Percentiles rank a stretch among this genome's conserved stretches.
phyloP scores from a whole-genome alignment of 2,888 invertebrate genomes.

The Apodemia zela region DNA sequence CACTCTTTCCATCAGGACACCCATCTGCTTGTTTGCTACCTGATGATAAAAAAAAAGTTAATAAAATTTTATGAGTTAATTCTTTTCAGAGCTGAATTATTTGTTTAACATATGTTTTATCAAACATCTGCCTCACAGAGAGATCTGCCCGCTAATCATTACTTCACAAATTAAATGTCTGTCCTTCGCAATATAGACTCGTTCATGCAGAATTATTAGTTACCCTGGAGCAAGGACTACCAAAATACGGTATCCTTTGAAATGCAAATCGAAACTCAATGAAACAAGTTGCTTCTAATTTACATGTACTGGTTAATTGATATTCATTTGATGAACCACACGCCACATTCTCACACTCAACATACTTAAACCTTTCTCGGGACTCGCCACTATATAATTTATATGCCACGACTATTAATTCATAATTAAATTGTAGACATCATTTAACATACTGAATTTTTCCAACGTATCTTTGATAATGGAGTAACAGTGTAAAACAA shows the following conservation, averaged over 20 bases:
- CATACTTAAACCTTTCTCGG: background rate
- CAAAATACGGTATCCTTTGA: conserved; percentile 8
- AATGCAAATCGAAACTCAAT: conserved; percentile 9
- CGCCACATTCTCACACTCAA: conserved; percentile 11
- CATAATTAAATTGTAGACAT: background rate
- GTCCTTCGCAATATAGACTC: background rate
- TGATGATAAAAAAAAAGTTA: too few relatives aligned
- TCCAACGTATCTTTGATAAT: too few relatives aligned
- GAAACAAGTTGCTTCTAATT: conserved; percentile 5
- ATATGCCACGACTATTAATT: conserved; percentile 11
- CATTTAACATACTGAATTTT: background rate
- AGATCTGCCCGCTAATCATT: background rate
- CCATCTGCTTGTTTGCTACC: too few relatives aligned
- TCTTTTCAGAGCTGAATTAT: too few relatives aligned
- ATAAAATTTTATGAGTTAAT: too few relatives aligned
- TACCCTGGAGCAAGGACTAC: conserved; percentile 4
- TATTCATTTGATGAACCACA: conserved; percentile 10
- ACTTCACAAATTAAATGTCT: background rate
- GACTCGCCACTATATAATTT: background rate
- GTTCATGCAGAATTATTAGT: background rate
- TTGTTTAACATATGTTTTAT: background rate
- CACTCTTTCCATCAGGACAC: too few relatives aligned
- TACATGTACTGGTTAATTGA: conserved; percentile 14
- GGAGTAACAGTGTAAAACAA: too few relatives aligned
- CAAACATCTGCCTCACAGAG: background rate